Base-by-base conservation (phyloP, 2,113 vertebrate genomes). In the Notarius quadriscutis region DNA sequence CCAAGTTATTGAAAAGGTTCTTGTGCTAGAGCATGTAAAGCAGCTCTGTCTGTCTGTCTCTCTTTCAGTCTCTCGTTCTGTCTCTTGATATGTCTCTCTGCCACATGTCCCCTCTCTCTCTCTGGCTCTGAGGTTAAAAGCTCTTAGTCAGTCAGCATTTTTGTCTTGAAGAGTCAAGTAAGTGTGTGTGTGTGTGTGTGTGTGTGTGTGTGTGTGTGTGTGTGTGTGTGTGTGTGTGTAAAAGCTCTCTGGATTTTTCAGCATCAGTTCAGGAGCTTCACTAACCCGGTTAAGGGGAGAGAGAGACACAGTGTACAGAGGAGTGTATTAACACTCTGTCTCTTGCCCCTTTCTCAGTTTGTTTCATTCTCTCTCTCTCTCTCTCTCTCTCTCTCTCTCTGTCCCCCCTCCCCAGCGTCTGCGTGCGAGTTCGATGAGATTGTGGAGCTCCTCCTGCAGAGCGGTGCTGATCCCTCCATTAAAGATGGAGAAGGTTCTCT, bases 381-480 rank as follows among this genome's bases (percentile, higher is more conserved):
- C 67, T 10, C 50, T 10, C 50, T 20, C 7, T 75, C 17, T 22
- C 22, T 77, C 53, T 81, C 22, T 57, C 9, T 10, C 4, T 55
- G 57, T 84, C 72, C 12, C 15, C 84, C 34, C 67, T 63, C 81
- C 41, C 74, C 55, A 99, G 98, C 98, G 2, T 97, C 98, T 0
- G 97, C 98, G 12, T 99, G 98, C 0, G 98, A 99, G 94, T 99
- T 99, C 91, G 84, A 94, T n/a, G 98, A 99, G 84, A 96, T 99
- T 0, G 98, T 99, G 90, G 97, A 99, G 92, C 94, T 99, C 67
- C 94, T 99, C 87, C 95, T 99, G 90, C 94, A 95, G 60, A 92
- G 94, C 0, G 98, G 97, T 25, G 98, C 97, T 0, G 95, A 99
- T 94, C 96, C 97, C 0, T 92, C 91, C 1, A 96, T 99, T 85